Base-by-base conservation (phyloP, 2,888 invertebrate species). In the Cynaeus angustus region DNA sequence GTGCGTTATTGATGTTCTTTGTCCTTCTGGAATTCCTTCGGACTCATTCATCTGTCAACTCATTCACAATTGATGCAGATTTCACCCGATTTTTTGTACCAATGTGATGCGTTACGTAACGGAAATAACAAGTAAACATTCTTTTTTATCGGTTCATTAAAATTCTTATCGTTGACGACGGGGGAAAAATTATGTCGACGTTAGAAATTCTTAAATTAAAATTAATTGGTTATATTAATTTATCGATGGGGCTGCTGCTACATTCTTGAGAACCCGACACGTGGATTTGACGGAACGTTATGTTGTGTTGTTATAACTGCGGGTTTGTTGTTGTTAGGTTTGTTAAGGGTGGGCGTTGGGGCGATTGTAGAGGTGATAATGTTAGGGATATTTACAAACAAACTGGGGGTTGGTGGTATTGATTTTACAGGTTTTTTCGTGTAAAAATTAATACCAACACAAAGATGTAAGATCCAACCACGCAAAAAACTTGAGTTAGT, bases 141-240 rank as follows among this genome's bases (percentile, higher is more conserved):
- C 74, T 70, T 70, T 58, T 62, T 50, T 50, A 67, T 72, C 59
- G 74, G 70, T 76, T 78, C 76, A 78, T 78, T 78, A 78, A 78
- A 76, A 77, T 77, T 74, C 77, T 74, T 72, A 64, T 64, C 58
- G 66, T 62, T 14, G 38, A 26, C 56, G 16, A 41, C 55, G 55
- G 14, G 52, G 52, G 30, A 52, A 52, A 52, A 55, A 55, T 55
- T 55, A 56, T 56, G 48, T 26, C 55, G 55, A 55, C 14, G 56
- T 43, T 56, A 56, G 56, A 43, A 56, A 56, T 56, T 21, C 26
- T 21, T 37, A 52, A 52, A 58, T 66, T 48, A 56, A 66, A 66
- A 66, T 59, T 66, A 66, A 59, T 66, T 66, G 66, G 58, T 48
- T 21, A 21, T 58, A 66, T 56, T 58, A 58, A 59, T 58, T 59